phyloP scores from a whole-genome alignment of 1,140 invertebrate species.

The Temnothorax curvispinosus region DNA sequence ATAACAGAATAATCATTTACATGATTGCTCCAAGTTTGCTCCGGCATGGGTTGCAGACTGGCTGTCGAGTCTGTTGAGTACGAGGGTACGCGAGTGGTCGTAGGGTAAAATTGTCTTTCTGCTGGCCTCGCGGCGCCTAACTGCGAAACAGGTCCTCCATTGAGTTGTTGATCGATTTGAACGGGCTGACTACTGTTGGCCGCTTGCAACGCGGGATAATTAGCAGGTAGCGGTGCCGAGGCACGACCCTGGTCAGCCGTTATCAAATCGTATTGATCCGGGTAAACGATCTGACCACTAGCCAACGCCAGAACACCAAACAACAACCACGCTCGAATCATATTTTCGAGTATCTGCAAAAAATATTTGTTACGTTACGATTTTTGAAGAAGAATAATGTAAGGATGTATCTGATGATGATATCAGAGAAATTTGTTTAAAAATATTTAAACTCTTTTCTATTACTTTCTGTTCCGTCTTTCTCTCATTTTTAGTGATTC shows the following conservation, averaged over 20 bases:
- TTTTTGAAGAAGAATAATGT: not conserved
- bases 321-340: constrained; percentile 29
- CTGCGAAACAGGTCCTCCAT: not conserved
- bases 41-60: constrained; percentile 32
- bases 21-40: constrained; percentile 74
- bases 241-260: not conserved
- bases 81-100: not conserved
- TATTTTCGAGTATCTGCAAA: constrained; percentile 11
- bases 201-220: not conserved
- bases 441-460: not conserved
- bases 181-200: not conserved
- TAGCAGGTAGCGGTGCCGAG: not conserved
- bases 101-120: constrained; percentile 35
- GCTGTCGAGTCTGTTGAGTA: not conserved
- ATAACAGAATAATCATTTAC: constrained; percentile 67
- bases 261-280: constrained; percentile 73
- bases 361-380: not conserved
- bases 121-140: not conserved
- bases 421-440: not conserved
- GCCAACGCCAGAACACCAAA: constrained; percentile 51
- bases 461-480: not conserved
- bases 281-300: constrained; percentile 75
- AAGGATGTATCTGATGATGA: no score
- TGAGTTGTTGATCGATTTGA: not conserved
- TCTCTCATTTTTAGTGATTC: not conserved